Base-by-base conservation (phyloP, 1,140 invertebrate species). In the Trichoplusia ni region DNA sequence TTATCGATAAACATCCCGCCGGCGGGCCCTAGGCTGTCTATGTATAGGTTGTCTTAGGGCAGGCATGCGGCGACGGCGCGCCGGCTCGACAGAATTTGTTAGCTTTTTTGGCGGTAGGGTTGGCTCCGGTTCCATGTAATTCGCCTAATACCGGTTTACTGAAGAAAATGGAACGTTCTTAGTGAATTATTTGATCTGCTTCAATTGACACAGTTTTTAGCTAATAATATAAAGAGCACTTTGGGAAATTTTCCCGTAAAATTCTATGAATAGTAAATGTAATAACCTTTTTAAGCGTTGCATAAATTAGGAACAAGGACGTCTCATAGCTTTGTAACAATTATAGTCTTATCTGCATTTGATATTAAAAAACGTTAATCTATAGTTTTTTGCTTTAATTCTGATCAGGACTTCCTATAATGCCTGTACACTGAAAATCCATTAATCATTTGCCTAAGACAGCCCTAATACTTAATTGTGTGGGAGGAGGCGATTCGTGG, bases 401-500 rank as follows among this genome's bases (percentile, higher is more conserved):
- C 33, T 38, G 51, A 35, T 54, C 35, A 38, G 29, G 51, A 40
- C 51, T 38, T 54, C 51, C 35, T n/a, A n/a, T n/a, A n/a, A n/a
- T n/a, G n/a, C n/a, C n/a, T 54, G 35, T 35, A 16, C 21, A 31
- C 25, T 58, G 38, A 42, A 21, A 14, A 14, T 44, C n/a, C 38
- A 29, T 31, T 58, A 58, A 58, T 47, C 18, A 35, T 27, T 54
- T 38, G 60, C 66, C 73, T 77, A 82, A 69, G 62, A 73, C 77
- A 82, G 72, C 78, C 81, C 81, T 81, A 73, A 69, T 70, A 71
- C 27, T 69, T 83, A 77, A 82, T 81, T 75, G 82, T 86, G 83
- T 86, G 79, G 82, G 84, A 80, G 74, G 83, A 85, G 77, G 84
- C 82, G 75, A 76, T 86, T 85, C 83, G 84, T 82, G 83, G 84